Evolutionary conservation across 2,113 vertebrate species (phyloP), one percentile per base, ranked within the genome.

Genomic region (Ptyas mucosa): DNA sequence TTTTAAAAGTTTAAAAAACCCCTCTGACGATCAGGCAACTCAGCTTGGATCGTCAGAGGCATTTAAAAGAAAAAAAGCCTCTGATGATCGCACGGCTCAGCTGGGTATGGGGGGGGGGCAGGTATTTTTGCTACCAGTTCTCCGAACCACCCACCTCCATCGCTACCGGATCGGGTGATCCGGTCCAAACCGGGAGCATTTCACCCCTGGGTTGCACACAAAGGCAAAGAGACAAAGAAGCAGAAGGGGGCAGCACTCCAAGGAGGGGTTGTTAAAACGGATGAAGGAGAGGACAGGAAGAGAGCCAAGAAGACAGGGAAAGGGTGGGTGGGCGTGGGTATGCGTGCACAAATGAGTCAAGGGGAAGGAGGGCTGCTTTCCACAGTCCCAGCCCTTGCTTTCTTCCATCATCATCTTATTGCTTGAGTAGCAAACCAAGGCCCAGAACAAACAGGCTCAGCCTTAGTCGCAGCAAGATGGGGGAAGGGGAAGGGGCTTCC

Each of bases 231-330:
- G 0, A 0, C 8, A 61, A 55, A 53, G 34, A 90, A 1, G 57
- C 8, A 1, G 57, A 58, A 58, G 23, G 34, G 61, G 46, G 90
- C 10, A 26, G 91, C 87, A 51, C 34, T 88, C 69, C 51, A 81
- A 0, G 0, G 55, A 29, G 64, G 0, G 0, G 24, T 90, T 89
- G 23, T 49, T 15, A 0, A 43, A 1, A 0, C 0, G 1, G 5
- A 8, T 57, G 43, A 18, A 1, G 21, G n/a, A 12, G 29, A 61
- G n/a, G 3, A 2, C 54, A 39, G 53, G 57, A 26, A 43, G 7
- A 54, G 3, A 26, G 39, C 39, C 51, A 29, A 91, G 46, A n/a
- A 91, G 6, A 15, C 15, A 34, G n/a, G 69, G n/a, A n/a, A 69
- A 34, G 29, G 10, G 8, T 64, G 64, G 7, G n/a, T 8, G 29